Conservation (phyloP, 2,113 vertebrate species). For the Mus musculus region DNA sequence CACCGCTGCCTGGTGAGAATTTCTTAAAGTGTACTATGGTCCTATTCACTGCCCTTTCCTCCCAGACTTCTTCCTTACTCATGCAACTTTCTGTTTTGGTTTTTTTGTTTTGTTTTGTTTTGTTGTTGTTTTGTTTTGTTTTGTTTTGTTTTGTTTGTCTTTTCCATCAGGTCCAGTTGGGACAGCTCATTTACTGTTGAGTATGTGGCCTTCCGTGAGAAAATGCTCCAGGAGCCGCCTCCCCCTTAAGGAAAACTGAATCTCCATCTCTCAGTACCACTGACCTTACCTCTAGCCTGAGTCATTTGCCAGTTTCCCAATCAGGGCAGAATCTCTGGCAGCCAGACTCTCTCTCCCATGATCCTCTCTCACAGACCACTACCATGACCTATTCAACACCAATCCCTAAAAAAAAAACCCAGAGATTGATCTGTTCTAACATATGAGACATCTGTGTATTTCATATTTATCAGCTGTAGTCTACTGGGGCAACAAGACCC, state of each 20-base stretch:
- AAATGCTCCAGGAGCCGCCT: background rate
- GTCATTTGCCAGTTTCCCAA: background rate
- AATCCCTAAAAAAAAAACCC: background rate
- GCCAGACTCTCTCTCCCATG: background rate
- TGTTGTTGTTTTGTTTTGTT: background rate
- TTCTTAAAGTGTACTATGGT: background rate
- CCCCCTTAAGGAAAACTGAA: background rate
- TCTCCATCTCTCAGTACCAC: background rate
- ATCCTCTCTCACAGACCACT: background rate
- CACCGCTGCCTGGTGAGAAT: background rate
- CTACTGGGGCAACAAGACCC: background rate
- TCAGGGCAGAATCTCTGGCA: background rate
- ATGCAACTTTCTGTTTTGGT: background rate
- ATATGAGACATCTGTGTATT: background rate
- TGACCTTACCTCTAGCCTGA: background rate
- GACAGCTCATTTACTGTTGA: background rate
- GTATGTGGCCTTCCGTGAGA: background rate
- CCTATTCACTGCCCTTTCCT: too few relatives aligned
- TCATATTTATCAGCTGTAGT: constrained; percentile 29
- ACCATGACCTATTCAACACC: background rate
- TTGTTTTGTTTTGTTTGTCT: background rate
- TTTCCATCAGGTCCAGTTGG: background rate
- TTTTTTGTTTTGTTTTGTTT: background rate
- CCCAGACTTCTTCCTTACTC: background rate
- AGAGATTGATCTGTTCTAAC: background rate